These are phyloP conservation scores for Thysanoteuthis rhombus DNA, from an alignment of 2,888 invertebrate genomes.

Conservation along the genomic window DNA sequence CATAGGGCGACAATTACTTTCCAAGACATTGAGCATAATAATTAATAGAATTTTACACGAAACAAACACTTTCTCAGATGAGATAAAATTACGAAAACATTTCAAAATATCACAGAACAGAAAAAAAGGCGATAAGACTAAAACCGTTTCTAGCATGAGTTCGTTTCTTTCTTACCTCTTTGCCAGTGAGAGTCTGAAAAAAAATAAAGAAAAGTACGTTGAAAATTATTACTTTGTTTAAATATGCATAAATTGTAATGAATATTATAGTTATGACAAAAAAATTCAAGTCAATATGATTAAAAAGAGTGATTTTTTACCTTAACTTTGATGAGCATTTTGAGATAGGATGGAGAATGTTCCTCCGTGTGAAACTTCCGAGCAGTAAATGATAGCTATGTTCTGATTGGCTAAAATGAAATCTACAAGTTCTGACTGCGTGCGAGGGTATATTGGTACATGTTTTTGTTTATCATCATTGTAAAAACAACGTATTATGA, in stretches of 20 bases:
- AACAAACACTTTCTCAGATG: too few relatives aligned
- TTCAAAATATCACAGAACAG: too few relatives aligned
- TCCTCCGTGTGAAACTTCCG: not conserved
- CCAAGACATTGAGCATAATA: too few relatives aligned
- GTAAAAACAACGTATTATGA: too few relatives aligned
- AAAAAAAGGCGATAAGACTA: not conserved
- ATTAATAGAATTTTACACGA: too few relatives aligned
- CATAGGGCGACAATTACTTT: too few relatives aligned
- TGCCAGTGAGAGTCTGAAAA: not conserved
- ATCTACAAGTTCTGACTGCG: not conserved
- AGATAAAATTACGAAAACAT: too few relatives aligned
- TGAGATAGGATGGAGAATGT: not conserved
- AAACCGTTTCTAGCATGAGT: not conserved
- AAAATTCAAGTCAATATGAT: not conserved
- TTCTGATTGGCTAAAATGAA: not conserved
- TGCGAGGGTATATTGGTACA: too few relatives aligned
- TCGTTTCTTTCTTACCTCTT: not conserved
- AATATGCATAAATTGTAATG: not conserved
- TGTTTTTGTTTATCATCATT: too few relatives aligned
- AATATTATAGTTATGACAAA: not conserved
- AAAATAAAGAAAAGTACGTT: not conserved
- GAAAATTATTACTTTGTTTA: not conserved
- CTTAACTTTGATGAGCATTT: conserved; percentile 30
- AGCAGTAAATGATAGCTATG: not conserved
- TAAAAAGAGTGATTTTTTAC: not conserved